Conservation (phyloP, 1,140 invertebrate genomes). For the Ceratina japonica region DNA sequence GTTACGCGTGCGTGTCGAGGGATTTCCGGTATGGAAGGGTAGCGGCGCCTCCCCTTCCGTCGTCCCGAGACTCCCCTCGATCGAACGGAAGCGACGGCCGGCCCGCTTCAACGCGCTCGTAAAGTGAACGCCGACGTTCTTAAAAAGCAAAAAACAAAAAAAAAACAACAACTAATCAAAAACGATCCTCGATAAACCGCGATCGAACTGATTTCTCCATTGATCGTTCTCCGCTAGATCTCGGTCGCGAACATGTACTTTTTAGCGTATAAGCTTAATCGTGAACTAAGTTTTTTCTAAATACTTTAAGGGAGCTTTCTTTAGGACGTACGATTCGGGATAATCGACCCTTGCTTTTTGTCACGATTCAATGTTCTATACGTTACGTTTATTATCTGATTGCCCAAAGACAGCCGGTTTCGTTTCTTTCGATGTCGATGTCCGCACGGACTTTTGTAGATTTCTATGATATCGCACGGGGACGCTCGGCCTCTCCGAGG, state of each 20-base stretch:
- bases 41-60: not conserved
- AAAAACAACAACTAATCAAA: slow-evolving; percentile 2
- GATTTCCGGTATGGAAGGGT: too few relatives aligned
- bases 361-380: not conserved
- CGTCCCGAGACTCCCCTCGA: slow-evolving; percentile 4
- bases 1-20: too few relatives aligned
- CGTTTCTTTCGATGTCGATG: not conserved
- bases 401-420: not conserved
- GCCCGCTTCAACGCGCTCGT: not conserved
- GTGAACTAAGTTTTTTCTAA: slow-evolving; percentile 24
- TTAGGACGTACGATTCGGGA: not conserved
- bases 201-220: not conserved
- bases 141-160: not conserved
- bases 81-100: not conserved
- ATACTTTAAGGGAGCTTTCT: slow-evolving; percentile 37
- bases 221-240: slow-evolving; percentile 7
- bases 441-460: not conserved
- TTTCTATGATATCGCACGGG: not conserved
- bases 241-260: not conserved
- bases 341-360: not conserved
- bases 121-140: not conserved
- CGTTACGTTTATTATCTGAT: not conserved
- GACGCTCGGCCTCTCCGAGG: too few relatives aligned
- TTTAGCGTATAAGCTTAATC: slow-evolving; percentile 20
- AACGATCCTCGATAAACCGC: slow-evolving; percentile 1